Evolutionary conservation across 1,140 invertebrate genomes (phyloP).

Genomic region (Eciton burchellii): DNA sequence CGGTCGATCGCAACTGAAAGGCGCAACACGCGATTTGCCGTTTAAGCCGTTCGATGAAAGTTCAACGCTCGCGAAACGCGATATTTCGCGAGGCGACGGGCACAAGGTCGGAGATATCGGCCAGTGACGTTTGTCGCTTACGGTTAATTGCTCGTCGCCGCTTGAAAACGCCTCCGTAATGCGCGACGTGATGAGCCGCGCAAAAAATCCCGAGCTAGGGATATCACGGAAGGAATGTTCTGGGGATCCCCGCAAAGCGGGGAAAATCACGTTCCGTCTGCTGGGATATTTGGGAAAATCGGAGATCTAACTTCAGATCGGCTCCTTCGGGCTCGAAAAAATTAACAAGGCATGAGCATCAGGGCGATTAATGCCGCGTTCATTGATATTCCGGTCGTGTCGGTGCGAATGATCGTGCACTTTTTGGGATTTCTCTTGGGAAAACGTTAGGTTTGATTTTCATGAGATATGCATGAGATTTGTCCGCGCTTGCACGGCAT

Average conservation of each 20-base stretch:
- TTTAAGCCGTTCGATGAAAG: constrained; percentile 33
- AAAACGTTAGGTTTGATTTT: too few species aligned
- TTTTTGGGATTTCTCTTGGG: too few species aligned
- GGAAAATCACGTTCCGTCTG: too few species aligned
- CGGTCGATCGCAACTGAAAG: constrained; percentile 32
- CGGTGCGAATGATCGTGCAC: too few species aligned
- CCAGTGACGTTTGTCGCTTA: not conserved
- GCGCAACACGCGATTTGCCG: constrained; percentile 32
- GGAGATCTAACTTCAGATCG: not conserved
- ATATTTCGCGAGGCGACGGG: constrained; percentile 42
- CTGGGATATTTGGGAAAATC: not conserved
- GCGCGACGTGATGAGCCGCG: not conserved
- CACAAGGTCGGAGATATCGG: constrained; percentile 49
- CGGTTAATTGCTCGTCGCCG: constrained; percentile 39
- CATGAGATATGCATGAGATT: not conserved
- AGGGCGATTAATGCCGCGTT: too few species aligned
- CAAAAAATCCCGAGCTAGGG: not conserved
- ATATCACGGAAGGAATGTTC: constrained; percentile 38
- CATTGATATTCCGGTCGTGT: too few species aligned
- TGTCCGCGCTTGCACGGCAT: not conserved
- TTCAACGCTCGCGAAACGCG: constrained; percentile 42
- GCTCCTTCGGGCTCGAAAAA: not conserved
- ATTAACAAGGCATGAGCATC: too few species aligned
- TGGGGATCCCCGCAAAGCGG: not conserved
- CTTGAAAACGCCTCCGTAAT: constrained; percentile 28